A percentile compares a stretch with the other conserved stretches of the same genome.
Conservation (phyloP, 2,888 invertebrate genomes). For the Brachycybe producta region DNA sequence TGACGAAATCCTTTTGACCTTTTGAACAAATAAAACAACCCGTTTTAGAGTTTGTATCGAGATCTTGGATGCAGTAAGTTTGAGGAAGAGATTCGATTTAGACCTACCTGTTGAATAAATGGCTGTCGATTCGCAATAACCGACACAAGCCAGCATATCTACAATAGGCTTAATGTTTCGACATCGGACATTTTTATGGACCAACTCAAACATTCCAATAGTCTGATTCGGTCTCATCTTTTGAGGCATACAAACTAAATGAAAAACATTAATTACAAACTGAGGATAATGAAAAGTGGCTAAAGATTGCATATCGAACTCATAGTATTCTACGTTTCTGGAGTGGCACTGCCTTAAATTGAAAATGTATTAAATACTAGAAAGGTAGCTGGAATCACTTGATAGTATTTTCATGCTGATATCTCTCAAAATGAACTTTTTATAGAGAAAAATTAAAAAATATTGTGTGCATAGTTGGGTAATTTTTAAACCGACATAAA, state of each 20-base stretch:
- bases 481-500: too few relatives aligned
- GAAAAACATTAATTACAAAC: neutral
- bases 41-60: neutral
- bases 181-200: constrained; percentile 21
- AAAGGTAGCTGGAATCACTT: too few relatives aligned
- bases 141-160: constrained; percentile 22
- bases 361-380: too few relatives aligned
- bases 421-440: too few relatives aligned
- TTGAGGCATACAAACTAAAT: constrained; percentile 21
- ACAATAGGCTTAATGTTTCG: constrained; percentile 22
- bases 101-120: constrained; percentile 19
- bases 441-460: too few relatives aligned
- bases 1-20: constrained; percentile 16
- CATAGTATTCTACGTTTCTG: neutral
- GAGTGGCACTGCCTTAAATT: neutral
- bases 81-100: neutral
- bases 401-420: too few relatives aligned
- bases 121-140: constrained; percentile 24
- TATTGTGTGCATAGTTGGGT: neutral
- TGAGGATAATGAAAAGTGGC: neutral
- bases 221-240: constrained; percentile 22
- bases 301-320: neutral
- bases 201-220: constrained; percentile 22
- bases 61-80: neutral
- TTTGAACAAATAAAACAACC: too few relatives aligned